phyloP scores from a whole-genome alignment of 2,797 vertebrate species.

The Lithobates sylvaticus region DNA sequence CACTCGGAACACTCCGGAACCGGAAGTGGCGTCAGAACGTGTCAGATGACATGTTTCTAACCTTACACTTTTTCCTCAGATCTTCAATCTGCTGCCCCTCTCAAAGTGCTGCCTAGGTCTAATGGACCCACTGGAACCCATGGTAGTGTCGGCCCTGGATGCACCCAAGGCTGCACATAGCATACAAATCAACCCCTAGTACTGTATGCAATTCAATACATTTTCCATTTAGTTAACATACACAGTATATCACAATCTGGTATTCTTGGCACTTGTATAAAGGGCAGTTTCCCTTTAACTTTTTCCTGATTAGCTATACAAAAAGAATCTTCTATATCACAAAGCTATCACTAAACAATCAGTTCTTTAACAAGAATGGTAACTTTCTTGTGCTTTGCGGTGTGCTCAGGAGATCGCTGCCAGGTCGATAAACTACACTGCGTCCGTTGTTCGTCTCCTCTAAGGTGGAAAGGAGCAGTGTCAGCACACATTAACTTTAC shows the following conservation, averaged over 20 bases:
- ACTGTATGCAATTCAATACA: too few relatives aligned
- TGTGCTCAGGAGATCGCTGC: not conserved
- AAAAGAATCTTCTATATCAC: not conserved
- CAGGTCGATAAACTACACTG: not conserved
- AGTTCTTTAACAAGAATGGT: not conserved
- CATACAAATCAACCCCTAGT: too few relatives aligned
- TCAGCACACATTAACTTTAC: constrained; percentile 3
- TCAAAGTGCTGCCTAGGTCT: too few relatives aligned
- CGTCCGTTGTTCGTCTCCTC: not conserved
- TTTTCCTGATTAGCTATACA: not conserved
- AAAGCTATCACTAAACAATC: not conserved
- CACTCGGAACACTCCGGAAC: too few relatives aligned
- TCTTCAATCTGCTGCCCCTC: too few relatives aligned
- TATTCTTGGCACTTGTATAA: not conserved
- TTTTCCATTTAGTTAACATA: too few relatives aligned
- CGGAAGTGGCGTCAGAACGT: too few relatives aligned
- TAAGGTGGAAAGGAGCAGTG: not conserved
- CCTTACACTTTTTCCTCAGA: too few relatives aligned
- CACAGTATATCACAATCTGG: not conserved
- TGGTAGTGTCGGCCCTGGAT: too few relatives aligned
- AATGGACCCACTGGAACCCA: too few relatives aligned
- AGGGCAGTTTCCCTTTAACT: not conserved
- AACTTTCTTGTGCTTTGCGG: not conserved
- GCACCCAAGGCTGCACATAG: too few relatives aligned
- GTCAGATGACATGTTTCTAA: too few relatives aligned